Evolutionary conservation across 1,140 invertebrate species (phyloP).

Genomic region (Zaprionus tsacasi): DNA sequence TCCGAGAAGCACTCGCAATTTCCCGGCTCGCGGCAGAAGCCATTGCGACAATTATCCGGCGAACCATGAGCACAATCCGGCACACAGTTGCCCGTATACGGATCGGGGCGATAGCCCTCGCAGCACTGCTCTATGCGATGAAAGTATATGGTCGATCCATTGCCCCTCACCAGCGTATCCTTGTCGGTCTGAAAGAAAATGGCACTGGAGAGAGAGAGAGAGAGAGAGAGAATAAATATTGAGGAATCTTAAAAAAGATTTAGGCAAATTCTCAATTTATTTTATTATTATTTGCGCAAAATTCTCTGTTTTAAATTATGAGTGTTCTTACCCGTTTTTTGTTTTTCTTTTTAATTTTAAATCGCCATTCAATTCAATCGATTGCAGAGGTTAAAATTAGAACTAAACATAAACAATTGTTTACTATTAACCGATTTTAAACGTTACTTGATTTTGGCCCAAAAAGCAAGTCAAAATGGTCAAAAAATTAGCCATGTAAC

Average conservation of each 20-base stretch:
- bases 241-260: neutral
- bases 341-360: too few relatives aligned
- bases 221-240: neutral
- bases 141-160: conserved; percentile 71
- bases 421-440: too few relatives aligned
- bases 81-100: conserved; percentile 85
- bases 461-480: too few relatives aligned
- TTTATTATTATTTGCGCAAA: too few relatives aligned
- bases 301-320: too few relatives aligned
- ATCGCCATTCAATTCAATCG: too few relatives aligned
- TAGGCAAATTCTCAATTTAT: neutral
- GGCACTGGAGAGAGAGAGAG: conserved; percentile 35
- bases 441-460: too few relatives aligned
- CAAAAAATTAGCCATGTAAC: too few relatives aligned
- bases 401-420: too few relatives aligned
- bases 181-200: conserved; percentile 70
- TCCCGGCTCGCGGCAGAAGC: conserved; percentile 86
- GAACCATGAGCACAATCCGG: conserved; percentile 84
- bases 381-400: too few relatives aligned
- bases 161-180: conserved; percentile 50
- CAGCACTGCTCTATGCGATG: conserved; percentile 86
- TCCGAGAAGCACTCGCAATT: conserved; percentile 87
- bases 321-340: too few relatives aligned
- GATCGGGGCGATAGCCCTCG: conserved; percentile 86
- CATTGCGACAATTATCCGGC: conserved; percentile 85